Evolutionary conservation across 2,888 invertebrate species (phyloP), one percentile per base, ranked within the genome.

Genomic region (Cetonia aurata): DNA sequence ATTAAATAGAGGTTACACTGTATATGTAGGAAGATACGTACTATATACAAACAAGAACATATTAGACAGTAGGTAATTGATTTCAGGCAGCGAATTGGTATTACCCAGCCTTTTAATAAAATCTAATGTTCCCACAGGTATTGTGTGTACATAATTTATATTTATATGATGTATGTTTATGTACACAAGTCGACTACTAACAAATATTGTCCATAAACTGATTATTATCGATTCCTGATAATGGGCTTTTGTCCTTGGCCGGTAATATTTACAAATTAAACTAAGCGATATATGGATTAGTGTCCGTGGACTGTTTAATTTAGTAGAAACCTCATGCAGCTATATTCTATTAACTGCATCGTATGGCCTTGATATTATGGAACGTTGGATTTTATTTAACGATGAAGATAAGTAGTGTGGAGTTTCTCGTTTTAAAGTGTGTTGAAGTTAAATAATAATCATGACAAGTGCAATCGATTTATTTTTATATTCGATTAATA

Each of bases 181-280:
- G 60, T 60, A 46, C 60, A 60, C 41, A 65, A 65, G 50, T 31
- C 37, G 33, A 50, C 62, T 50, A 42, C 15, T 42, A 48, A 48
- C 44, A 65, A 65, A 65, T 65, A 65, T 65, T 65, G 37, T 37
- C 62, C 62, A 65, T 65, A 65, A 65, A 50, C 50, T 65, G 62
- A 65, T 65, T 65, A 65, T 65, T 65, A 65, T 65, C 37, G 62
- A 65, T 65, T 42, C 50, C 31, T 44, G 41, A 65, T 65, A 65
- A 65, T 65, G 62, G 62, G n/a, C 12, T 50, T 65, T 65, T 65
- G 62, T 65, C 50, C 62, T 37, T 50, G 17, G 17, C 17, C 50
- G 46, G 46, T 46, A 60, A 60, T 60, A 60, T 60, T 60, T 60
- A 48, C 60, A 33, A 48, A 60, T 60, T 60, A 60, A 60, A 13